phyloP scores from a whole-genome alignment of 2,888 invertebrate genomes.

The Mythimna loreyi region DNA sequence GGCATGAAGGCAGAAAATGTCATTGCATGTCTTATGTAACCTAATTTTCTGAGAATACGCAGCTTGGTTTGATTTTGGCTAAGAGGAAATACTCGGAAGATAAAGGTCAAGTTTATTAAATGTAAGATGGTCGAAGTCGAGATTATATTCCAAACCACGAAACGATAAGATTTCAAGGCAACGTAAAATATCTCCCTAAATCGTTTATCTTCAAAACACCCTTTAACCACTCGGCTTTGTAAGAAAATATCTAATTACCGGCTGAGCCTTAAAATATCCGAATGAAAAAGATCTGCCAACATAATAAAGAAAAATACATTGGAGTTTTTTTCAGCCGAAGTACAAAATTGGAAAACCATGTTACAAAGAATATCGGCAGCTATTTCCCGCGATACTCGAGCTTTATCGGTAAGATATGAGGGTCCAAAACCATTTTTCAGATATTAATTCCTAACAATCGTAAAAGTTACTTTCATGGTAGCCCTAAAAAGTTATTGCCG shows the following conservation, averaged over 20 bases:
- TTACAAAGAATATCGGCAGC: slow-evolving; percentile 70
- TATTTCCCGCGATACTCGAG: slow-evolving; percentile 75
- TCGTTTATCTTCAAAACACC: slow-evolving; percentile 52
- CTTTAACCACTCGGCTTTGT: slow-evolving; percentile 38
- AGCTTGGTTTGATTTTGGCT: slow-evolving; percentile 43
- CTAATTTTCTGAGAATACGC: slow-evolving; percentile 14
- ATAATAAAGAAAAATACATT: slow-evolving; percentile 49
- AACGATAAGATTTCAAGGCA: slow-evolving; percentile 29
- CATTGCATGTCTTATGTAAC: slow-evolving; percentile 47
- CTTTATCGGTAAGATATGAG: slow-evolving; percentile 83
- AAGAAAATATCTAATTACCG: slow-evolving; percentile 58
- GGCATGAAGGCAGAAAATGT: slow-evolving; percentile 41
- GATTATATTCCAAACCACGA: slow-evolving; percentile 27
- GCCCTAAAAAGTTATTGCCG: slow-evolving; percentile 86
- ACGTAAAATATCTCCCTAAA: slow-evolving; percentile 35
- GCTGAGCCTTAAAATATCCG: slow-evolving; percentile 45
- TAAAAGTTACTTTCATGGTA: slow-evolving; percentile 88
- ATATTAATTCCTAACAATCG: slow-evolving; percentile 90
- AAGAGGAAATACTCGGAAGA: slow-evolving; percentile 2
- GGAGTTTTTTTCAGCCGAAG: slow-evolving; percentile 58
- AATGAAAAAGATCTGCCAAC: slow-evolving; percentile 45
- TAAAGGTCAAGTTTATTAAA: slow-evolving; percentile 16
- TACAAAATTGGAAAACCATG: slow-evolving; percentile 66
- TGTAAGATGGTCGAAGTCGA: slow-evolving; percentile 3
- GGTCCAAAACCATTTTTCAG: slow-evolving; percentile 86